These are phyloP conservation scores for Lates calcarifer DNA, from an alignment of 2,113 vertebrate species.

Conservation along the genomic window DNA sequence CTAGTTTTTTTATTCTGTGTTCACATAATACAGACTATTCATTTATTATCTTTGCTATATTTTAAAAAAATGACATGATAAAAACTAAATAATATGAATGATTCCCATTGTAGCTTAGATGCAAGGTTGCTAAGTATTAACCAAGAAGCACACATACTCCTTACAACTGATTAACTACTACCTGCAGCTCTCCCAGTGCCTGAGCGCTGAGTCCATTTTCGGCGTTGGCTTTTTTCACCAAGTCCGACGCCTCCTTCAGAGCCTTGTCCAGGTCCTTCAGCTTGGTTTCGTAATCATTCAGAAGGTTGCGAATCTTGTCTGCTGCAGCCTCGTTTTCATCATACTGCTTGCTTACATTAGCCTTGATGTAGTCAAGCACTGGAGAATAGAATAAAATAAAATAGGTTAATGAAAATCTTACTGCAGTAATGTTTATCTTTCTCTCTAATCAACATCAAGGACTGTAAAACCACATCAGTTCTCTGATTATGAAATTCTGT, in stretches of 20 bases:
- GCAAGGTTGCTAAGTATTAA: slow-evolving; percentile 1
- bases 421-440: neutral
- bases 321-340: slow-evolving; percentile 84
- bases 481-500: neutral
- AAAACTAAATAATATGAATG: neutral
- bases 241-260: slow-evolving; percentile 82
- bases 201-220: slow-evolving; percentile 88
- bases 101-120: neutral
- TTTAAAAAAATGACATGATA: neutral
- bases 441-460: neutral
- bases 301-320: slow-evolving; percentile 80
- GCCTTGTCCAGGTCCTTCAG: slow-evolving; percentile 86
- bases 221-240: slow-evolving; percentile 86
- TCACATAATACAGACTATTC: neutral
- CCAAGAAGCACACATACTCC: neutral
- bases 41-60: neutral
- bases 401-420: neutral
- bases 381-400: slow-evolving; percentile 28
- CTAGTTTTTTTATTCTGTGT: neutral
- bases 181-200: slow-evolving; percentile 86
- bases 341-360: slow-evolving; percentile 83
- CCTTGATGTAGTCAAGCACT: slow-evolving; percentile 89
- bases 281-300: slow-evolving; percentile 88
- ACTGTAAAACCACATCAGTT: too few species aligned
- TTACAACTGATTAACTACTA: slow-evolving; percentile 62